Base-by-base conservation (phyloP, 2,888 invertebrate genomes). In the Caenorhabditis plicata region DNA sequence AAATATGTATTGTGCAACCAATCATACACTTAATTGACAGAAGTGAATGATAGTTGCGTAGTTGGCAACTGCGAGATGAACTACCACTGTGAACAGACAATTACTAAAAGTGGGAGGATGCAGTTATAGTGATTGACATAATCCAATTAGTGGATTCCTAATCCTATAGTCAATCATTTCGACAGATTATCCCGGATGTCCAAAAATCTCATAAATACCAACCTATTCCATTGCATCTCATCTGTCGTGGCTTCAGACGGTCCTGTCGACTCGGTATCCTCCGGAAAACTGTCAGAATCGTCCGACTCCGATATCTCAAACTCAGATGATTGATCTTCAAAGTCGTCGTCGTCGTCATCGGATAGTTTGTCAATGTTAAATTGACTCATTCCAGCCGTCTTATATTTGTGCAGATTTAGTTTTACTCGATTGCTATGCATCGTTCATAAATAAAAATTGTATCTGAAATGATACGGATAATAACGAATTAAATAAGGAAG, bases 181-280 rank as follows among this genome's bases (percentile, higher is more conserved):
- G n/a, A n/a, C n/a, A n/a, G n/a, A n/a, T n/a, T n/a, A n/a, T n/a
- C n/a, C n/a, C n/a, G n/a, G n/a, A n/a, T n/a, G n/a, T n/a, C n/a
- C n/a, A n/a, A n/a, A n/a, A n/a, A n/a, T n/a, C n/a, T n/a, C n/a
- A 29, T 33, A 9, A n/a, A 20, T 7, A 53, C 53, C 26, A 3
- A 60, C 60, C 46, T 48, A 15, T 42, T 50, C 49, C 54, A 54
- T 13, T 43, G 39, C 38, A 54, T 49, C 22, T 54, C 51, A 17
- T 61, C 60, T 1, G 54, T 61, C 13, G 60, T 54, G 17, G 54
- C 39, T 20, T 61, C 60, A 3, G 60, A 54, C 19, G 60, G 53
- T 4, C 39, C 47, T 1, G 53, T 61, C n/a, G 60, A 61, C n/a
- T 26, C 46, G 1, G 60, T 61, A 8, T 51, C 52, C 31, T 55